A percentile compares a stretch with the other conserved stretches of the same genome.
Conservation (phyloP, 2,113 vertebrate genomes). For the Eptatretus burgeri region DNA sequence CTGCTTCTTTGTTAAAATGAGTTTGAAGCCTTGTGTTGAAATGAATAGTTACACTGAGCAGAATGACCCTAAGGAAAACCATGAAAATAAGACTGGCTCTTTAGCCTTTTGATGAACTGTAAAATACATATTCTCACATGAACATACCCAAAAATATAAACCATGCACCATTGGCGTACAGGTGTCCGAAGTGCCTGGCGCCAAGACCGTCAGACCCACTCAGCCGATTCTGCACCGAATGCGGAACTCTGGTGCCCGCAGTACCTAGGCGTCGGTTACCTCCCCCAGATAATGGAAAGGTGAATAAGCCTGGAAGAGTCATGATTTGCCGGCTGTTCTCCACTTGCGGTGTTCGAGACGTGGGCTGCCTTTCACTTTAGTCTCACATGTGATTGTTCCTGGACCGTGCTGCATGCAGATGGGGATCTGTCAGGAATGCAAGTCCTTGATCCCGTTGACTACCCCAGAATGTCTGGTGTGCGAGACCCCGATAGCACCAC, state of each 20-base stretch:
- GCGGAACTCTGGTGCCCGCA: conserved; percentile 27
- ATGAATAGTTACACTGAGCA: no score
- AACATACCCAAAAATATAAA: no score
- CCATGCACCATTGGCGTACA: conserved; percentile 11
- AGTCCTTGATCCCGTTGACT: conserved; percentile 31
- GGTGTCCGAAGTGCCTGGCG: conserved; percentile 31
- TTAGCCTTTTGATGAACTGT: no score
- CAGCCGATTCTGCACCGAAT: conserved; percentile 45
- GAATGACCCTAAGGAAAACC: no score
- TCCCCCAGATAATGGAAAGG: conserved; percentile 34
- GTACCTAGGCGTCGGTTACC: conserved; percentile 22
- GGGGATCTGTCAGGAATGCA: conserved; percentile 31
- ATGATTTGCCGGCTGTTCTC: no score
- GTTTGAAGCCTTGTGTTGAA: no score
- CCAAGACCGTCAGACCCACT: conserved; percentile 34
- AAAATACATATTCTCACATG: no score
- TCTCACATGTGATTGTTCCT: no score
- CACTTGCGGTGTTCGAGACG: no score
- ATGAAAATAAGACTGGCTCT: no score
- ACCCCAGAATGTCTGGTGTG: conserved; percentile 40
- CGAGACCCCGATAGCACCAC: conserved; percentile 26
- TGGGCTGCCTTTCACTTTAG: no score
- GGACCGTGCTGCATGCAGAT: conserved; percentile 16
- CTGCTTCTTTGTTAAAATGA: no score
- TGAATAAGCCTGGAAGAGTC: conserved; percentile 14